These are phyloP conservation scores for Acanthosepion lycidas DNA, from an alignment of 2,888 invertebrate species.

Conservation along the genomic window DNA sequence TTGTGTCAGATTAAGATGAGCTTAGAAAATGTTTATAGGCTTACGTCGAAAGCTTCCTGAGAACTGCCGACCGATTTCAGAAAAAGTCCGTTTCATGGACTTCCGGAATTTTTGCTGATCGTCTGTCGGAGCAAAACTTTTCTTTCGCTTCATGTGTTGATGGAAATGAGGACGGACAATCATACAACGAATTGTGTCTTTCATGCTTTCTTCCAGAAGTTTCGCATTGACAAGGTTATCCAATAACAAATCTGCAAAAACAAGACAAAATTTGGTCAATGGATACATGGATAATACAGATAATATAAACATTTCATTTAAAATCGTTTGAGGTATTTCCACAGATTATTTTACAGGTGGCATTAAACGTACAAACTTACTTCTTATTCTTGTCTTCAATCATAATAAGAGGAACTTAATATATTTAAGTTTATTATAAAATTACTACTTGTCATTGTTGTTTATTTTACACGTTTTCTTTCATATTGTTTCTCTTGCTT, in stretches of 20 bases:
- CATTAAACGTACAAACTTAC: too few species aligned
- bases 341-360: too few species aligned
- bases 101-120: constrained; percentile 53
- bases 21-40: background rate
- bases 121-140: constrained; percentile 55
- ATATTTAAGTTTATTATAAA: too few species aligned
- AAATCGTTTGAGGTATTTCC: too few species aligned
- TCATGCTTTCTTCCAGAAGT: constrained; percentile 82
- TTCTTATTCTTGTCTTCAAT: too few species aligned
- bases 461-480: too few species aligned
- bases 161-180: constrained; percentile 91
- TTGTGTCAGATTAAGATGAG: background rate
- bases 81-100: constrained; percentile 60
- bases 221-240: constrained; percentile 91
- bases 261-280: background rate
- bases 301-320: too few species aligned
- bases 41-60: constrained; percentile 51
- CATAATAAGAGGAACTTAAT: too few species aligned
- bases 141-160: constrained; percentile 80
- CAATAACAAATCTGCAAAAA: constrained; percentile 82
- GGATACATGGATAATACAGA: background rate
- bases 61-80: constrained; percentile 54
- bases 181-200: constrained; percentile 87
- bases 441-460: too few species aligned
- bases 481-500: too few species aligned